Percentiles rank a stretch among this genome's conserved stretches.
These are phyloP conservation scores for Leptatherina wallacei DNA, from an alignment of 2,797 vertebrate genomes.

Conservation along the genomic window DNA sequence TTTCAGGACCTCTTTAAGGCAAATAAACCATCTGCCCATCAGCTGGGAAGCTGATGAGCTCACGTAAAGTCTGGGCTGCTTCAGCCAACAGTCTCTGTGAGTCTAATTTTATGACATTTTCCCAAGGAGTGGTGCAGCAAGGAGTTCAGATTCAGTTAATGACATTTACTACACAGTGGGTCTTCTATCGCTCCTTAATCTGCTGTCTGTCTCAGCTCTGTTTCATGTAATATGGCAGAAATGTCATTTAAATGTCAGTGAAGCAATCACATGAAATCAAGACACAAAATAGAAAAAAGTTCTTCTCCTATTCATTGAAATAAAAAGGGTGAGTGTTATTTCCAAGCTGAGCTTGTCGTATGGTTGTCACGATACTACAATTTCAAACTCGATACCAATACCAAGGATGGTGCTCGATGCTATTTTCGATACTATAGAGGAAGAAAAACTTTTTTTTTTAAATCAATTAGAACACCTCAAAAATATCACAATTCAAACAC, in stretches of 20 bases:
- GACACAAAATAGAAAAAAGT: not conserved
- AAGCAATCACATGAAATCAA: constrained; percentile 23
- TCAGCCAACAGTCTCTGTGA: not conserved
- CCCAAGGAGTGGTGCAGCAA: constrained; percentile 7
- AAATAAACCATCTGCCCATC: not conserved
- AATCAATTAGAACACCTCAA: too few species aligned
- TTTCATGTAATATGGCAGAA: constrained; percentile 49
- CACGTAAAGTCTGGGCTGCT: not conserved
- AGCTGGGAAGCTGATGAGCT: not conserved
- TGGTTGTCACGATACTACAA: too few species aligned
- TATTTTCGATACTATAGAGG: too few species aligned
- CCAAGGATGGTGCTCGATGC: too few species aligned
- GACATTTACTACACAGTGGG: constrained; percentile 47
- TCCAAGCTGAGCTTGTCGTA: too few species aligned
- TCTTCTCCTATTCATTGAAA: not conserved
- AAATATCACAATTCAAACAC: too few species aligned
- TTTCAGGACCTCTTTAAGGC: not conserved
- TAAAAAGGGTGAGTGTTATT: too few species aligned
- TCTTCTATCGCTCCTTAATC: constrained; percentile 31
- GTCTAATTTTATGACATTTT: not conserved
- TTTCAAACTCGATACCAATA: too few species aligned
- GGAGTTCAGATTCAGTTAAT: constrained; percentile 32
- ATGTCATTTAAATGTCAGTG: constrained; percentile 70
- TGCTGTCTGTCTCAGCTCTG: constrained; percentile 34
- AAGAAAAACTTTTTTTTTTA: too few species aligned